Evolutionary conservation across 2,888 invertebrate genomes (phyloP), one percentile per base, ranked within the genome.

Genomic region (Buathra laborator): DNA sequence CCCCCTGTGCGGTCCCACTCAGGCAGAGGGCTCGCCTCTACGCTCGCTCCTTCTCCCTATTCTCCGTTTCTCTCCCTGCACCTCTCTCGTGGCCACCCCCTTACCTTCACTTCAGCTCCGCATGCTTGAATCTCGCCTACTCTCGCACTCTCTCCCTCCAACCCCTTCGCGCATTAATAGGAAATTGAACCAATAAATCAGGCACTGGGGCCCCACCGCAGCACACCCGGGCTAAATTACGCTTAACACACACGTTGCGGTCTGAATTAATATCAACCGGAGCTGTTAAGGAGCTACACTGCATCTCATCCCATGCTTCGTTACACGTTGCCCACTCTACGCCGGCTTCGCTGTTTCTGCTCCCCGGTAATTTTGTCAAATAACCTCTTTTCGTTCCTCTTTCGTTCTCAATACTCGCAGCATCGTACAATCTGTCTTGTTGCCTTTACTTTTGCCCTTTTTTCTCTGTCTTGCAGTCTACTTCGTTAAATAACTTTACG

Each of bases 141-240:
- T 29, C 32, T 64, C 14, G 29, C 64, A 6, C 51, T 24, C 51
- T 19, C 51, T 16, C 46, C 68, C 24, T 37, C 72, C 48, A 48
- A 67, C 66, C 74, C 81, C 59, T 62, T 70, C 70, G 84, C 67
- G 66, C 81, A 81, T 84, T 84, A 81, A 84, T 84, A 84, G 84
- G 84, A 84, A 84, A 84, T 84, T 84, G 84, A 84, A 84, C 81
- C 84, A 81, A 84, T 84, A 84, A 84, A 84, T 84, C 84, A 84
- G 81, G 62, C 80, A 84, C 84, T 77, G 84, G 84, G 37, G 37
- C 37, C 81, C 84, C 72, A 81, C 84, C 84, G 77, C 81, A 77
- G 84, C 77, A 74, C 77, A 67, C 76, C 83, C 79, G 70, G 80
- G 72, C 81, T 84, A 81, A 84, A 84, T 84, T 81, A 84, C 83